These are phyloP conservation scores for Astur gentilis DNA, from an alignment of 2,113 vertebrate species.

Conservation along the genomic window DNA sequence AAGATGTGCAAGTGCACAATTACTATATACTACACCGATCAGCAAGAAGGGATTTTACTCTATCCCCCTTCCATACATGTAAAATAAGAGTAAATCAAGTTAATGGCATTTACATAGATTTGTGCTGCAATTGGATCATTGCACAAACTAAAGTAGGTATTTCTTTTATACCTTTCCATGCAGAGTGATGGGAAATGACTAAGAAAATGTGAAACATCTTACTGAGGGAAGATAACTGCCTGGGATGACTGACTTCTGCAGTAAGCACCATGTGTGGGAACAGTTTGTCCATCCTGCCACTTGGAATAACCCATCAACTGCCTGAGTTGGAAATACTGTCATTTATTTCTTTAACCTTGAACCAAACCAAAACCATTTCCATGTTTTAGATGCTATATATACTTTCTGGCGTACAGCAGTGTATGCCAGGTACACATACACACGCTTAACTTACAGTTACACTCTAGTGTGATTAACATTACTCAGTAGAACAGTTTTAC, in stretches of 20 bases:
- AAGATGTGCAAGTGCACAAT: neutral
- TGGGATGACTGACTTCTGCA: neutral
- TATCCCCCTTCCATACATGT: neutral
- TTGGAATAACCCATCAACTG: neutral
- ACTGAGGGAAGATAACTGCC: neutral
- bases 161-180: neutral
- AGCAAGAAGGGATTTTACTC: neutral
- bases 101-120: neutral
- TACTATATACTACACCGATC: neutral
- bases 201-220: neutral
- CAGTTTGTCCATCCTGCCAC: neutral
- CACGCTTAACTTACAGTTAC: neutral
- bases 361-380: neutral
- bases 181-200: neutral
- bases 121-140: neutral
- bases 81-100: neutral
- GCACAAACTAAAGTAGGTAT: neutral
- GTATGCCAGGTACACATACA: neutral
- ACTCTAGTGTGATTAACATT: neutral
- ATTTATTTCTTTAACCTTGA: neutral
- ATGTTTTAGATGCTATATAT: neutral
- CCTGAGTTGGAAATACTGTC: neutral
- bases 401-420: neutral
- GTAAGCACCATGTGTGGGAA: neutral
- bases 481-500: neutral